These are phyloP conservation scores for Drosophila tani DNA, from an alignment of 1,140 invertebrate genomes.

Conservation along the genomic window DNA sequence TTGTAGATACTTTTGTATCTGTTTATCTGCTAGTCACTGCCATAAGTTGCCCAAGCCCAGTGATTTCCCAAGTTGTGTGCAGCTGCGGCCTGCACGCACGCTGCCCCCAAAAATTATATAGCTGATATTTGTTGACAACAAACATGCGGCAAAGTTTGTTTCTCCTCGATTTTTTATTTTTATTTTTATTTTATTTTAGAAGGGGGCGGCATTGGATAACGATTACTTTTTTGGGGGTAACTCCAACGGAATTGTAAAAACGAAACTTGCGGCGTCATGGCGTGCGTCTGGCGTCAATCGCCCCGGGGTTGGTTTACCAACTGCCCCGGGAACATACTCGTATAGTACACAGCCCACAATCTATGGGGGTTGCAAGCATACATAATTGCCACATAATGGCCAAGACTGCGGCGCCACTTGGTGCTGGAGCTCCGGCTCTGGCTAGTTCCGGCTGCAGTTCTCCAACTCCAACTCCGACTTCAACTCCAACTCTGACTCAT, in stretches of 20 bases:
- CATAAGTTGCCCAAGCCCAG: conserved; percentile 44
- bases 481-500: conserved; percentile 38
- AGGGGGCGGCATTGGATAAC: conserved; percentile 40
- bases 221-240: conserved; percentile 36
- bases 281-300: conserved; percentile 54
- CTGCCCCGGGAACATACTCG: conserved; percentile 14
- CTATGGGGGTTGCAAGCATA: conserved; percentile 59
- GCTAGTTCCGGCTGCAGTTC: conserved; percentile 64
- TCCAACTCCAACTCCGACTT: background rate
- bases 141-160: conserved; percentile 68
- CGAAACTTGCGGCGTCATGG: conserved; percentile 65
- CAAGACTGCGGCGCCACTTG: conserved; percentile 38
- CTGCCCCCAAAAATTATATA: conserved; percentile 67
- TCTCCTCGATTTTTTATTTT: conserved; percentile 16
- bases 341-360: conserved; percentile 8
- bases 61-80: conserved; percentile 60
- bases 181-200: conserved; percentile 2
- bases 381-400: conserved; percentile 77
- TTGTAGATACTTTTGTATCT: conserved; percentile 70
- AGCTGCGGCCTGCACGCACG: conserved; percentile 62
- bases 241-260: conserved; percentile 59
- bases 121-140: conserved; percentile 75
- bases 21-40: conserved; percentile 48
- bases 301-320: conserved; percentile 60
- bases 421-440: background rate